phyloP scores from a whole-genome alignment of 2,888 invertebrate species.

The Tenthredo notha region DNA sequence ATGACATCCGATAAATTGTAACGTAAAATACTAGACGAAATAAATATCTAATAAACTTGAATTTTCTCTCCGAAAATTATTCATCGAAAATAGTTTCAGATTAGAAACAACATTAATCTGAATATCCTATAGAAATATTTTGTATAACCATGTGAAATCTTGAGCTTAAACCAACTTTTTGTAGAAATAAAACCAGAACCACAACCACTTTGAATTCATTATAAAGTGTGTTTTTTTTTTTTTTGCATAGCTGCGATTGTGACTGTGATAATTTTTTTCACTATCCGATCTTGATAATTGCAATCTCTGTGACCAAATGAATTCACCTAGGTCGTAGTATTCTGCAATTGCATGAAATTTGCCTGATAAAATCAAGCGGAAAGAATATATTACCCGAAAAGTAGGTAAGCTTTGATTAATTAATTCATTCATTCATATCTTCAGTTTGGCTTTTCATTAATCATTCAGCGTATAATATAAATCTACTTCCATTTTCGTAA shows the following conservation, averaged over 20 bases:
- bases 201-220: not conserved
- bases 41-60: not conserved
- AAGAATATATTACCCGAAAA: not conserved
- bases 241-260: not conserved
- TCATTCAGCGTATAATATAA: constrained; percentile 16
- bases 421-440: not conserved
- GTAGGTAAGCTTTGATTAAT: not conserved
- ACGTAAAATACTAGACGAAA: not conserved
- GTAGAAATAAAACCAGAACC: not conserved
- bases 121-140: not conserved
- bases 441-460: not conserved
- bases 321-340: not conserved
- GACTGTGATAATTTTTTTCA: not conserved
- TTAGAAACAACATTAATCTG: not conserved
- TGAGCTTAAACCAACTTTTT: not conserved
- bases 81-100: not conserved
- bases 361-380: not conserved
- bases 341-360: not conserved
- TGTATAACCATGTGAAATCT: not conserved
- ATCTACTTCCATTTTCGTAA: constrained; percentile 9
- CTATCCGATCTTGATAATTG: not conserved
- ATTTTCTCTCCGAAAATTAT: not conserved
- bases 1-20: not conserved
- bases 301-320: not conserved
- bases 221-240: not conserved